Percentiles rank a stretch among this genome's conserved stretches.
Evolutionary conservation across 2,113 vertebrate species (phyloP).

Genomic region (Embiotoca jacksoni): DNA sequence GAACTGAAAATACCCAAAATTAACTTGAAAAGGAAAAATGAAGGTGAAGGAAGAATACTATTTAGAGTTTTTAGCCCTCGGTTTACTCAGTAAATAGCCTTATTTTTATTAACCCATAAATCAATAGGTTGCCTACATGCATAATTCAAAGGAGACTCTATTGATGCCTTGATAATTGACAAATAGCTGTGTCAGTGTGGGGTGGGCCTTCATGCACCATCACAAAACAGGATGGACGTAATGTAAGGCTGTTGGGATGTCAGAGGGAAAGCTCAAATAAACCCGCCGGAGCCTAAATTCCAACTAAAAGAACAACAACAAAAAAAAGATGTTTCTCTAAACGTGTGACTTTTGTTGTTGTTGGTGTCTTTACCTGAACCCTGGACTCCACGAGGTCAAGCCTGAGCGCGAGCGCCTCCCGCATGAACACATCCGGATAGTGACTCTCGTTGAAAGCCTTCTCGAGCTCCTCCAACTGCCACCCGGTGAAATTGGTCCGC

Average conservation of each 20-base stretch:
- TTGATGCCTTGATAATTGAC: slow-evolving; percentile 71
- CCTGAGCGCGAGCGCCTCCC: slow-evolving; percentile 95
- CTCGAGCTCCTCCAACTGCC: slow-evolving; percentile 98
- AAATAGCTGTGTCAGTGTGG: slow-evolving; percentile 53
- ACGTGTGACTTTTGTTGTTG: background rate
- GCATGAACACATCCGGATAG: slow-evolving; percentile 98
- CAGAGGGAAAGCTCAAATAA: background rate
- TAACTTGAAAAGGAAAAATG: background rate
- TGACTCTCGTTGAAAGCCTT: slow-evolving; percentile 98
- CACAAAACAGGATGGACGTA: slow-evolving; percentile 9
- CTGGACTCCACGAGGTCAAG: slow-evolving; percentile 97
- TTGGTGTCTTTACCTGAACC: slow-evolving; percentile 92
- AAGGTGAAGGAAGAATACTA: background rate
- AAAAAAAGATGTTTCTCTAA: background rate
- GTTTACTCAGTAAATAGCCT: slow-evolving; percentile 63
- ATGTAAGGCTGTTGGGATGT: background rate
- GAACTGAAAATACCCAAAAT: background rate
- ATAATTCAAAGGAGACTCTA: slow-evolving; percentile 75
- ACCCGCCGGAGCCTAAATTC: too few relatives aligned
- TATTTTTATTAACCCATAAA: slow-evolving; percentile 78
- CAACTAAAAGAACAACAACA: too few relatives aligned
- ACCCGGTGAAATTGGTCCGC: slow-evolving; percentile 98
- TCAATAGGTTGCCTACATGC: slow-evolving; percentile 74
- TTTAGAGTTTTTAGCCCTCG: slow-evolving; percentile 11
- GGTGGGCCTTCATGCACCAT: slow-evolving; percentile 27